Percentiles rank a stretch among this genome's conserved stretches.
Evolutionary conservation across 2,888 invertebrate species (phyloP).

Genomic region (Parnassius orleans): DNA sequence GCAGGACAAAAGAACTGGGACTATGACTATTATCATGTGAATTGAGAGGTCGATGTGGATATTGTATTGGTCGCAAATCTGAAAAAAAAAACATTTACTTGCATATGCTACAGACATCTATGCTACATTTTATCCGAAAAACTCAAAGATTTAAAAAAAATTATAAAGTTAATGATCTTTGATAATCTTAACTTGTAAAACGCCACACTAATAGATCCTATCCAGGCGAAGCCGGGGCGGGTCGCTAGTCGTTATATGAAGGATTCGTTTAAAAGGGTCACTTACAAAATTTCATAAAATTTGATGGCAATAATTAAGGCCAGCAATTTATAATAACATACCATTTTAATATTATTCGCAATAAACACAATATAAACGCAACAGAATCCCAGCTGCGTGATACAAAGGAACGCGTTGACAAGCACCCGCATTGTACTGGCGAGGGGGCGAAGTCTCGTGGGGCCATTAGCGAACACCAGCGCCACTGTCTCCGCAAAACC

Average conservation of each 20-base stretch:
- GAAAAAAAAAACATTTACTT: slow-evolving; percentile 37
- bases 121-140: no score
- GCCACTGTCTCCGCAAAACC: slow-evolving; percentile 93
- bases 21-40: slow-evolving; percentile 87
- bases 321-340: slow-evolving; percentile 42
- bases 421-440: slow-evolving; percentile 83
- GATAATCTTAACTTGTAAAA: no score
- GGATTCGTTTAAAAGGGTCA: no score
- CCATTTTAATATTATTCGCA: slow-evolving; percentile 90
- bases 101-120: background rate
- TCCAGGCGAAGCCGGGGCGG: no score
- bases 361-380: slow-evolving; percentile 98
- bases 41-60: slow-evolving; percentile 83
- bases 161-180: no score
- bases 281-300: slow-evolving; percentile 3
- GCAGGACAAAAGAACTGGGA: slow-evolving; percentile 87
- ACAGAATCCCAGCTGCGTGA: slow-evolving; percentile 99
- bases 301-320: background rate
- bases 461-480: slow-evolving; percentile 89
- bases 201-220: no score
- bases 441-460: slow-evolving; percentile 81
- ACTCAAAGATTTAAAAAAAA: no score
- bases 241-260: no score
- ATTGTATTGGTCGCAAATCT: slow-evolving; percentile 86
- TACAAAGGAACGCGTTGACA: slow-evolving; percentile 93